Conservation (phyloP, 2,797 vertebrate species). For the Taeniopygia guttata region DNA sequence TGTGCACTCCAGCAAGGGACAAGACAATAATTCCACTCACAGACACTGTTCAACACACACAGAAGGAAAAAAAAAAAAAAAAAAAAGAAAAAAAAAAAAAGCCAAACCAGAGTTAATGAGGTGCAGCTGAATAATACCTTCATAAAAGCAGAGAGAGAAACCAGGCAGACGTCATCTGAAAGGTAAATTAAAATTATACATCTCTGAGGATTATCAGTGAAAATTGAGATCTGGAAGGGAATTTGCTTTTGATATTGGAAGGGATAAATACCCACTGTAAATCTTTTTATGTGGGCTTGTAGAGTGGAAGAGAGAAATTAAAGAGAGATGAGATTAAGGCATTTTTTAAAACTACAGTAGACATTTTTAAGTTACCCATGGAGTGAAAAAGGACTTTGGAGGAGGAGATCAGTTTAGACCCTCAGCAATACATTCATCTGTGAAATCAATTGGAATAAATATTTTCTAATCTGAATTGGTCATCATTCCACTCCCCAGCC, state of each 20-base stretch:
- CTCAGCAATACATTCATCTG: slow-evolving; percentile 10
- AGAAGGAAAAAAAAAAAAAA: background rate
- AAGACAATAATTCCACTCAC: background rate
- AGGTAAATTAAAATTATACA: slow-evolving; percentile 57
- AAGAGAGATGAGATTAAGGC: slow-evolving; percentile 62
- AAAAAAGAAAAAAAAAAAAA: background rate
- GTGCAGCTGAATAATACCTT: slow-evolving; percentile 12
- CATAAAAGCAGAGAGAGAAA: slow-evolving; percentile 23
- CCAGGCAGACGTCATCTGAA: slow-evolving; percentile 54
- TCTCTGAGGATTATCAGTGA: slow-evolving; percentile 44
- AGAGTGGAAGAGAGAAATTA: slow-evolving; percentile 47
- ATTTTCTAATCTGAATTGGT: background rate
- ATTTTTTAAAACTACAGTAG: slow-evolving; percentile 25
- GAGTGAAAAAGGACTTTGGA: background rate
- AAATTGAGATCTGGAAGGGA: slow-evolving; percentile 55
- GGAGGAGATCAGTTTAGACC: slow-evolving; percentile 13
- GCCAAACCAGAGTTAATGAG: background rate
- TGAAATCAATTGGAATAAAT: slow-evolving; percentile 16
- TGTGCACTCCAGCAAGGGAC: background rate
- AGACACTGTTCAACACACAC: background rate
- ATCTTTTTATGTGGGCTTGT: slow-evolving; percentile 43
- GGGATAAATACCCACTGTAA: slow-evolving; percentile 42
- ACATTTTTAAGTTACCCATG: slow-evolving; percentile 13
- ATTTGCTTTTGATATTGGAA: slow-evolving; percentile 53
- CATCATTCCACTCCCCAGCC: accelerated